Conservation (phyloP, 2,113 vertebrate species). For the Lepisosteus oculatus region DNA sequence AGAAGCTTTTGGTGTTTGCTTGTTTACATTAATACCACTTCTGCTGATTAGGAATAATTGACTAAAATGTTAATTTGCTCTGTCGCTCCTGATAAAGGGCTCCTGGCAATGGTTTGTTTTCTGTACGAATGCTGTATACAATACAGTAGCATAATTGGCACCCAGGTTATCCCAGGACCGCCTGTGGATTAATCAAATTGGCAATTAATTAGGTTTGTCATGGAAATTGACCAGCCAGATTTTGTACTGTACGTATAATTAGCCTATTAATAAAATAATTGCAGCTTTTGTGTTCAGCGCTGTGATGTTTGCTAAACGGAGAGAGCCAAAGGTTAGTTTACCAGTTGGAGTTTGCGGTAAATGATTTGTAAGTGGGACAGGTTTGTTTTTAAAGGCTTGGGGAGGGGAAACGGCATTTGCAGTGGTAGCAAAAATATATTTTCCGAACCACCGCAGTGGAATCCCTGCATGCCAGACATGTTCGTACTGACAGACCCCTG, state of each 20-base stretch:
- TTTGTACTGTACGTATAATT: conserved; percentile 40
- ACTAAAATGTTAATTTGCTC: conserved; percentile 70
- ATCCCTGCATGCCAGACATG: no score
- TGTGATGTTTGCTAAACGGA: conserved; percentile 31
- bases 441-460: no score
- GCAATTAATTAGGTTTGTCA: conserved; percentile 52
- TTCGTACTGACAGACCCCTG: no score
- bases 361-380: no score
- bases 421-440: no score
- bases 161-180: conserved; percentile 55
- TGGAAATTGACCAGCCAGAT: conserved; percentile 39
- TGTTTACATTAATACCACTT: conserved; percentile 55
- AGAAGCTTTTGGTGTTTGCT: conserved; percentile 40
- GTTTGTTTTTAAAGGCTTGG: no score
- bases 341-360: conserved; percentile 27
- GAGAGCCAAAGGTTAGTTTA: conserved; percentile 48
- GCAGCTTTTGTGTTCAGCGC: conserved; percentile 28
- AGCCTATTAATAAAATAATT: conserved; percentile 45
- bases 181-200: conserved; percentile 48
- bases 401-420: no score
- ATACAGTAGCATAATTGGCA: conserved; percentile 62
- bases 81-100: conserved; percentile 61
- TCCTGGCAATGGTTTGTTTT: conserved; percentile 37
- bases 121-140: conserved; percentile 58
- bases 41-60: conserved; percentile 60